phyloP scores from a whole-genome alignment of 2,113 vertebrate species.

The Rallus limicola region DNA sequence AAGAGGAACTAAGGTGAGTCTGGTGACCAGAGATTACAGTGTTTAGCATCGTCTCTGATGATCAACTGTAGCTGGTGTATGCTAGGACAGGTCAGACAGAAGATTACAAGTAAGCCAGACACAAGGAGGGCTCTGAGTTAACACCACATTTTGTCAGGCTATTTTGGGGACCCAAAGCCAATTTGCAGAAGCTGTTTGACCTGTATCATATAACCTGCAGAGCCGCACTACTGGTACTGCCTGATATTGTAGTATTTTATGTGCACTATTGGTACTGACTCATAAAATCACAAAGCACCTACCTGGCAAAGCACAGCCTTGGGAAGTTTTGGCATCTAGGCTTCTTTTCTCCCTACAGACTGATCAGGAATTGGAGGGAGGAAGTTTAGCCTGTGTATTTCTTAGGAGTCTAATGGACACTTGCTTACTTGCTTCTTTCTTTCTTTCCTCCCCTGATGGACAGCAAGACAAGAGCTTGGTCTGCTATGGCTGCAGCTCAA shows the following conservation, averaged over 20 bases:
- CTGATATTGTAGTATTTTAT: not conserved
- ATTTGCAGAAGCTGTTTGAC: not conserved
- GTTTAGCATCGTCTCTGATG: not conserved
- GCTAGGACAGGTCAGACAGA: not conserved
- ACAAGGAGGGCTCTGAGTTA: not conserved
- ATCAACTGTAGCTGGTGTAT: not conserved
- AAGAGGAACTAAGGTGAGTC: not conserved
- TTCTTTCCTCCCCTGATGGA: not conserved
- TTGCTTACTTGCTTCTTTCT: not conserved
- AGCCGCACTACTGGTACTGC: not conserved
- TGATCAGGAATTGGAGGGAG: not conserved
- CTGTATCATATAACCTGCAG: not conserved
- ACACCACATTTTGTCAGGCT: not conserved
- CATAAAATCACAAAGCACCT: not conserved
- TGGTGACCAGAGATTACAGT: not conserved
- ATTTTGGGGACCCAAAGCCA: not conserved
- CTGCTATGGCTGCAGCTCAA: fast-evolving
- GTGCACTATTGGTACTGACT: not conserved
- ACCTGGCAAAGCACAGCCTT: not conserved
- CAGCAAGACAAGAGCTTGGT: not conserved
- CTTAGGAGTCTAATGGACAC: not conserved
- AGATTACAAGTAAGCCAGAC: not conserved
- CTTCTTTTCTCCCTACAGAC: not conserved
- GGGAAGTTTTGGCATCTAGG: not conserved
- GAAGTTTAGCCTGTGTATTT: not conserved